Percentiles rank a stretch among this genome's conserved stretches.
phyloP scores from a whole-genome alignment of 1,140 invertebrate species.

The Lerema accius region DNA sequence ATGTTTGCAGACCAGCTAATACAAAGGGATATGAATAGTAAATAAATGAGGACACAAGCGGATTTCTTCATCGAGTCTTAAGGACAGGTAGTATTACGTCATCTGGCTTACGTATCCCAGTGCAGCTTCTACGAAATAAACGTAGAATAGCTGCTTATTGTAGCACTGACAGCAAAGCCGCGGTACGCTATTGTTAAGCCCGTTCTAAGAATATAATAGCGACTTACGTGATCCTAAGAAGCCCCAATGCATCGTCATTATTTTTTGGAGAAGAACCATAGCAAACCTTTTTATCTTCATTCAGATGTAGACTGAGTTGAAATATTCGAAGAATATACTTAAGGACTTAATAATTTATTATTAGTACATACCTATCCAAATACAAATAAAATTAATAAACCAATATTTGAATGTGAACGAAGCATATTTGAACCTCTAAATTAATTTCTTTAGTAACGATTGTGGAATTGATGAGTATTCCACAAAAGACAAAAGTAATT shows the following conservation, averaged over 20 bases:
- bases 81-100: slow-evolving; percentile 57
- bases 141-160: slow-evolving; percentile 68
- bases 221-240: slow-evolving; percentile 70
- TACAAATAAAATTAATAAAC: too few species aligned
- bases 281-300: slow-evolving; percentile 49
- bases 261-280: slow-evolving; percentile 59
- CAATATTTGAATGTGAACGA: too few species aligned
- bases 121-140: slow-evolving; percentile 59
- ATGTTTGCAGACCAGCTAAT: neutral
- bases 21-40: slow-evolving; percentile 18
- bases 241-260: slow-evolving; percentile 69
- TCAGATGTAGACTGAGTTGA: slow-evolving; percentile 20
- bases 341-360: too few species aligned
- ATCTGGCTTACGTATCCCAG: slow-evolving; percentile 56
- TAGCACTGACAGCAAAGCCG: slow-evolving; percentile 73
- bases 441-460: too few species aligned
- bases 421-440: too few species aligned
- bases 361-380: too few species aligned
- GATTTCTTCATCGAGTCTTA: slow-evolving; percentile 48
- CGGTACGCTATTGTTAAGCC: slow-evolving; percentile 65
- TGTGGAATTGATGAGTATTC: too few species aligned
- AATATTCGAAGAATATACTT: neutral
- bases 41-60: slow-evolving; percentile 43
- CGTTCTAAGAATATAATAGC: slow-evolving; percentile 74
- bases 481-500: too few species aligned